phyloP scores from a whole-genome alignment of 2,888 invertebrate genomes.

The Macaria notata region DNA sequence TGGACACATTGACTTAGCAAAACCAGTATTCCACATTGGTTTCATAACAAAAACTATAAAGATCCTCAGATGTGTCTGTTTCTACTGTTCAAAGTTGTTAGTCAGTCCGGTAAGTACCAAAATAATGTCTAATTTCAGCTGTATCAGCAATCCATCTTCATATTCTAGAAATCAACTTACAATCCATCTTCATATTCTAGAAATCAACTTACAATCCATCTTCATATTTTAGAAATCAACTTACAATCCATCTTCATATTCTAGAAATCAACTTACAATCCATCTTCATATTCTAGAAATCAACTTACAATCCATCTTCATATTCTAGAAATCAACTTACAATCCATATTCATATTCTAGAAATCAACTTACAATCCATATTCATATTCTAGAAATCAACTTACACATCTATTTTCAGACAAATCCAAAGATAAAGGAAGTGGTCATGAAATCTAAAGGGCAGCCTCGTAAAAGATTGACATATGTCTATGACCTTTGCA shows the following conservation, averaged over 20 bases:
- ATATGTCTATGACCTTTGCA: conserved; percentile 98
- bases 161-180: no score
- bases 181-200: conserved; percentile 59
- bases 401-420: conserved; percentile 78
- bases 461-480: conserved; percentile 97
- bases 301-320: conserved; percentile 58
- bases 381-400: no score
- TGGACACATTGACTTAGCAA: conserved; percentile 98
- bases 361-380: no score
- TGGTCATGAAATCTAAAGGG: conserved; percentile 97
- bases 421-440: conserved; percentile 96
- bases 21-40: conserved; percentile 99
- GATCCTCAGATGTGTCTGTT: conserved; percentile 98
- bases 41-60: conserved; percentile 99
- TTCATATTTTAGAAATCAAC: no score
- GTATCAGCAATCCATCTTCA: no score
- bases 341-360: conserved; percentile 58
- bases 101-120: conserved; percentile 92
- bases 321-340: no score
- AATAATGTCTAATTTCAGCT: not conserved
- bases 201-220: conserved; percentile 29
- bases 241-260: no score
- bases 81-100: conserved; percentile 98
- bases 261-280: not conserved
- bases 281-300: conserved; percentile 57